Base-by-base conservation (phyloP, 2,888 invertebrate genomes). In the Diaphora mendica region DNA sequence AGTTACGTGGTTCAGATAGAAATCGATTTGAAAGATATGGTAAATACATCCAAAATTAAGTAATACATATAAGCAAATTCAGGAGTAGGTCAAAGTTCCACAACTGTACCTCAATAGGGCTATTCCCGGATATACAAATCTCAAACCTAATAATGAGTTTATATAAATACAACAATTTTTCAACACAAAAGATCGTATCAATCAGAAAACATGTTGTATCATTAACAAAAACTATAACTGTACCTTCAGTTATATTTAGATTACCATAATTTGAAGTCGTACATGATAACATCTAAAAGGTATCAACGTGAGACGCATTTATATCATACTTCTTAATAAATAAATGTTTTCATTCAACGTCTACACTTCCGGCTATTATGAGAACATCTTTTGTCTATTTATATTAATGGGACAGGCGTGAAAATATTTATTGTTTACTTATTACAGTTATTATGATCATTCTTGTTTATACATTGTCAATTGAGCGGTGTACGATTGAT, bases 351-450 rank as follows among this genome's bases (percentile, higher is more conserved):
- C 35, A 68, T 68, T 68, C 48, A 33, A 20, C 17, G 51, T 30
- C 39, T 35, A 68, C 35, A 72, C 64, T 64, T 69, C 73, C 73
- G 48, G 64, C 48, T 48, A 69, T 73, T 64, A 69, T 51, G 64
- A 71, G 48, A 55, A 35, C 26, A 65, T 71, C 66, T 35, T 80
- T 76, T 82, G 75, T 84, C 75, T 75, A 69, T 71, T 44, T 33
- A 64, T 76, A 55, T 55, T n/a, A 78, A 79, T 84, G 75, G 75
- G 23, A 48, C n/a, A 67, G 66, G 77, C 83, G 83, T 80, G 82
- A 48, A 44, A 48, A 84, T 75, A 65, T 81, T 59, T 26, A 68
- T 42, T 71, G 39, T 77, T 68, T 76, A 59, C 72, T 69, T 68
- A 66, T 35, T 68, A 59, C 44, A n/a, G 30, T 80, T 83, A 72